Base-by-base conservation (phyloP, 2,888 invertebrate species). In the Thymelicus sylvestris region DNA sequence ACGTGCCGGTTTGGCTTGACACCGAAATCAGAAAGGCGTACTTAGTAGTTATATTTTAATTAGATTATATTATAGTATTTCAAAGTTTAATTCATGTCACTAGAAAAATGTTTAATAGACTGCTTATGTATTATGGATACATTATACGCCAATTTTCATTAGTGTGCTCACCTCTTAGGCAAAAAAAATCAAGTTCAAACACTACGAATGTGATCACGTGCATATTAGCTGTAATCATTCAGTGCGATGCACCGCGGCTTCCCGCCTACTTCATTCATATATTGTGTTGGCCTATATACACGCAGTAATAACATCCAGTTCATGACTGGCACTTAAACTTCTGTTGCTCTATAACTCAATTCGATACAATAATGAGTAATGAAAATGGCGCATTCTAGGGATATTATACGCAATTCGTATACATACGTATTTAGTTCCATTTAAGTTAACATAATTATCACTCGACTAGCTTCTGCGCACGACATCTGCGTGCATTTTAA, bases 271-370 rank as follows among this genome's bases (percentile, higher is more conserved):
- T 31, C 66, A 47, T 47, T 44, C 59, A 66, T 66, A 57, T 66
- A n/a, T n/a, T n/a, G 47, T 57, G 47, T 44, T 66, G 66, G 59
- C 66, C 66, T 66, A 66, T 66, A 59, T 59, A 66, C 59, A 47
- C 66, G 47, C 24, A 38, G 6, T 59, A 66, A 57, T 44, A 59
- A 66, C 66, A 47, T 59, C 66, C 59, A 66, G 59, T 15, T 31
- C 44, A 66, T n/a, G 39, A n/a, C 59, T 38, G 39, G 39, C 39
- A 59, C 31, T 39, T 59, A 59, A 55, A 55, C 38, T 59, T 59
- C 38, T 59, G 39, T n/a, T 59, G 39, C 39, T 59, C 39, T 39
- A 59, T 39, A 39, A 59, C 39, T 13, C 59, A 59, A 39, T 39
- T 39, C 59, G 13, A 39, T 39, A 39, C n/a, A 59, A 59, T 59